These are phyloP conservation scores for Hypsopygia costalis DNA, from an alignment of 2,888 invertebrate species.

Conservation along the genomic window DNA sequence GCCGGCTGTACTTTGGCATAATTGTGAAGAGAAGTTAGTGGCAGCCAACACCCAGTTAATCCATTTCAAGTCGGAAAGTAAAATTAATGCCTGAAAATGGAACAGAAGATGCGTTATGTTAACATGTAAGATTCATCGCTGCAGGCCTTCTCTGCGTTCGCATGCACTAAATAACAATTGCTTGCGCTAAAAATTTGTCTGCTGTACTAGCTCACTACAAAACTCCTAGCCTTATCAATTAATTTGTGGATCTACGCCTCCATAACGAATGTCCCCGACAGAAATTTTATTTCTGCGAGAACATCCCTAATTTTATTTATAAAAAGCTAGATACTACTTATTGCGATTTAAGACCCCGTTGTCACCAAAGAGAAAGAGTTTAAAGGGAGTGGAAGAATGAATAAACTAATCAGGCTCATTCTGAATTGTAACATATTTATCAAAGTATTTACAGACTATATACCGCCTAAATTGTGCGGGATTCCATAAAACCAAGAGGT, in stretches of 20 bases:
- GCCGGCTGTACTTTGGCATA: background rate
- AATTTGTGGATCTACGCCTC: background rate
- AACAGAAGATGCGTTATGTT: background rate
- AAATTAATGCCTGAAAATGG: background rate
- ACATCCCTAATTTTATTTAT: background rate
- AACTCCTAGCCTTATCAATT: background rate
- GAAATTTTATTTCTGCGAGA: conserved; percentile 3
- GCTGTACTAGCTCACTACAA: background rate
- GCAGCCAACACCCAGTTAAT: conserved; percentile 33
- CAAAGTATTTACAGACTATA: too few species aligned
- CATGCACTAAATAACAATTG: background rate
- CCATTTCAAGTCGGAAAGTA: conserved; percentile 17
- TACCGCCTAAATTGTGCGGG: too few species aligned
- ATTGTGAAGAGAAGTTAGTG: conserved; percentile 22
- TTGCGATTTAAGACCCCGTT: too few species aligned
- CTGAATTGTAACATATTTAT: too few species aligned
- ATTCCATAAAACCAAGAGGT: too few species aligned
- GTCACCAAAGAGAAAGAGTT: too few species aligned
- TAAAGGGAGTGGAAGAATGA: too few species aligned
- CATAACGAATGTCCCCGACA: background rate
- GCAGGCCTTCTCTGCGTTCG: background rate
- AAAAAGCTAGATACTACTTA: too few species aligned
- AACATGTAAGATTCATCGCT: background rate
- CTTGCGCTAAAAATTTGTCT: background rate
- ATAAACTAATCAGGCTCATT: too few species aligned